These are phyloP conservation scores for Dicrurus megarhynchus DNA, from an alignment of 2,113 vertebrate species.

Conservation along the genomic window DNA sequence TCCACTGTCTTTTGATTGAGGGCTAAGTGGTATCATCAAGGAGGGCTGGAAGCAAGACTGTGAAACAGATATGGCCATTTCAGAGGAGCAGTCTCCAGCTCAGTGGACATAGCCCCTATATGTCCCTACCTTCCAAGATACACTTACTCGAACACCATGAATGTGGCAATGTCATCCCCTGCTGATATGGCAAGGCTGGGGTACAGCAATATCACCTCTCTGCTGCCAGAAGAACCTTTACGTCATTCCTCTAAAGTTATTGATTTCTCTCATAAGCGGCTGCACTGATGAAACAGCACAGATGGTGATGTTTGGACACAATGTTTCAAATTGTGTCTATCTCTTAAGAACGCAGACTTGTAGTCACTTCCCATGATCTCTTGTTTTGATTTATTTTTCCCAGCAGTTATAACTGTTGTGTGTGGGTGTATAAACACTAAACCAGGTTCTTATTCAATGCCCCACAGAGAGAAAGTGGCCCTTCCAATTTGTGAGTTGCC, in stretches of 20 bases:
- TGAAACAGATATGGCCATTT: neutral
- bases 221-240: neutral
- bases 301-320: neutral
- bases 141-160: neutral
- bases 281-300: neutral
- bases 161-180: neutral
- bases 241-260: neutral
- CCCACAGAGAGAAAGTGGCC: neutral
- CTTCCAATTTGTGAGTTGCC: neutral
- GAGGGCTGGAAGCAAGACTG: neutral
- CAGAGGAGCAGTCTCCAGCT: neutral
- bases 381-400: neutral
- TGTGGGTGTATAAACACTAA: neutral
- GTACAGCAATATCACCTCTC: neutral
- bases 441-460: neutral
- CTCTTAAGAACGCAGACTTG: neutral
- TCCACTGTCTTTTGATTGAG: neutral
- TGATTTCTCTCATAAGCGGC: neutral
- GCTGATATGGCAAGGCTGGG: neutral
- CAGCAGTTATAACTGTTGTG: neutral
- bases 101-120: neutral
- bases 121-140: neutral
- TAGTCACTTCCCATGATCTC: neutral
- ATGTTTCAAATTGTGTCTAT: neutral
- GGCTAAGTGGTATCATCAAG: neutral